phyloP scores from a whole-genome alignment of 2,113 vertebrate genomes.

The Corynorhinus townsendii region DNA sequence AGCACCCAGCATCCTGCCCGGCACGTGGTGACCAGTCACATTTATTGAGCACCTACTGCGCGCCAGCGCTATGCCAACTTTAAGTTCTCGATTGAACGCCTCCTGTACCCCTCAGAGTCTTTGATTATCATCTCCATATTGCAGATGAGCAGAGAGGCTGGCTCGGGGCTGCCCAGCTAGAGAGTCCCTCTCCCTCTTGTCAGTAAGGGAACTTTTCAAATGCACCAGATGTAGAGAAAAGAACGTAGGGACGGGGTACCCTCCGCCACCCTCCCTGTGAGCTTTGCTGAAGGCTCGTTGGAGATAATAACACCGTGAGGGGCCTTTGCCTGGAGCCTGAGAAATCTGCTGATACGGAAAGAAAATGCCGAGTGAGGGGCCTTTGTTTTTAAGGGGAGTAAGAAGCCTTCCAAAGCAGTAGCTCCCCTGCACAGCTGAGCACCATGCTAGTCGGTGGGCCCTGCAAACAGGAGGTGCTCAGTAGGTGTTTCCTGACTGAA shows the following conservation, averaged over 20 bases:
- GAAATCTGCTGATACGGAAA: neutral
- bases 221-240: neutral
- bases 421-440: neutral
- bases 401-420: accelerated
- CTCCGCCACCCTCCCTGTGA: accelerated
- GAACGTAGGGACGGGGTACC: accelerated
- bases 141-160: neutral
- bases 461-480: neutral
- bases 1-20: too few species aligned
- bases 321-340: neutral
- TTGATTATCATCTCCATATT: too few species aligned
- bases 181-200: neutral
- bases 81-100: too few species aligned
- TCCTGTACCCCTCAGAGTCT: too few species aligned
- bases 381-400: too few species aligned
- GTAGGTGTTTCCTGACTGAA: neutral
- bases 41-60: too few species aligned
- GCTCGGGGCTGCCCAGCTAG: neutral
- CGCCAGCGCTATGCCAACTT: too few species aligned
- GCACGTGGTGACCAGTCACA: too few species aligned
- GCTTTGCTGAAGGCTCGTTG: neutral
- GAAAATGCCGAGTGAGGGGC: neutral
- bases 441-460: accelerated
- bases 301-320: accelerated
- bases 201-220: neutral